Base-by-base conservation (phyloP, 2,797 vertebrate species). In the Crax fasciolata region DNA sequence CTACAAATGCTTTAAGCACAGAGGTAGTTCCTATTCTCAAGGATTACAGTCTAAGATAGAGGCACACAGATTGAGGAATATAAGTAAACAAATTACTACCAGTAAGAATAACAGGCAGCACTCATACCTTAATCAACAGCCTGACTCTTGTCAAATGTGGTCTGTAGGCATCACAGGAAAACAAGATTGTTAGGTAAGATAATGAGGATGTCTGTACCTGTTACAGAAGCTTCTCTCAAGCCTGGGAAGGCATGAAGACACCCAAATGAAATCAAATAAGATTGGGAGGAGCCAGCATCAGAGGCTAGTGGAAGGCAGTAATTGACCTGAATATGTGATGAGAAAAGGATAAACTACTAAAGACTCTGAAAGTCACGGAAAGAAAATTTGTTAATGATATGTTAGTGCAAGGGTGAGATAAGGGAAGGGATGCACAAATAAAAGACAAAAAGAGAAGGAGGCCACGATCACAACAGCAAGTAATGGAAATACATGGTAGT, bases 311-410 rank as follows among this genome's bases (percentile, higher is more conserved):
- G 82, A 38, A 93, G 75, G 82, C 75, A 91, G 68, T 67, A 89
- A 96, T 67, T 91, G 92, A 67, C 72, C 75, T 87, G 71, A 90
- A 92, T 74, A 87, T 77, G 57, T 49, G 67, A 92, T 63, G 51
- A 94, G 51, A 87, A 90, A 49, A 2, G 2, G 55, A 76, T 90
- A 80, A 94, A 76, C 44, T 59, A 70, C 72, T 72, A 73, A 58
- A 92, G 32, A 59, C 52, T 89, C 90, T 76, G 63, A 57, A 87
- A 92, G 74, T 70, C 24, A 54, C 49, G 55, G 76, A 87, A 89
- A 87, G 85, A 90, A 95, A 89, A 90, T 43, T 73, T 41, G 15
- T 92, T 92, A 90, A 67, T 73, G 84, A 76, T 59, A n/a, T 39
- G 62, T 81, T 87, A 91, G 82, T 49, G 48, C 27, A 80, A 43